These are phyloP conservation scores for Calypte anna DNA, from an alignment of 2,113 vertebrate genomes.

Conservation along the genomic window DNA sequence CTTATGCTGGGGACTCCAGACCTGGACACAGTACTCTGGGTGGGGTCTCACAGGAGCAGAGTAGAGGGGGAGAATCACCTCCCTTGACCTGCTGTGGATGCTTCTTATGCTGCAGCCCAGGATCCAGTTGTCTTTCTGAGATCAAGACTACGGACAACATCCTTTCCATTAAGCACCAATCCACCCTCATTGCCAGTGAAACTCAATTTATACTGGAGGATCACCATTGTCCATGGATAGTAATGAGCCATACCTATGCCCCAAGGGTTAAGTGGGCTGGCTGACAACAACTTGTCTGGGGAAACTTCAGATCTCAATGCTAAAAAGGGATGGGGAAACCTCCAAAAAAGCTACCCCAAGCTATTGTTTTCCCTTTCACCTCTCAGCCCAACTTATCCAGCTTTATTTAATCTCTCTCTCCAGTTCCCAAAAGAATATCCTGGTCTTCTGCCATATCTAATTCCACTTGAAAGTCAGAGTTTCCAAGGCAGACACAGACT, in stretches of 20 bases:
- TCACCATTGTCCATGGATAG: not conserved
- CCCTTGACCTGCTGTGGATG: no score
- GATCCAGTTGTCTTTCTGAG: no score
- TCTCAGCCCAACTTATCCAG: not conserved
- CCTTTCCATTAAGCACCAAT: not conserved
- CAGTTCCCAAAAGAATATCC: not conserved
- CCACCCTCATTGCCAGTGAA: not conserved
- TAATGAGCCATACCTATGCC: not conserved
- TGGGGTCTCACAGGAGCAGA: no score
- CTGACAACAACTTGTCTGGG: not conserved
- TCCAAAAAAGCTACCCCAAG: not conserved
- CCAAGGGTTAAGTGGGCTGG: not conserved
- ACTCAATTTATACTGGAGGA: not conserved
- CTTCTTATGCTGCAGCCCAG: no score
- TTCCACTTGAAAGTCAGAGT: not conserved
- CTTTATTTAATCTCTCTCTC: not conserved
- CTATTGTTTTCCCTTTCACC: not conserved
- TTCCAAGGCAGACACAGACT: not conserved
- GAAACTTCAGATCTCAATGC: not conserved
- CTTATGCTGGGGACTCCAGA: no score
- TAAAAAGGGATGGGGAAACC: not conserved
- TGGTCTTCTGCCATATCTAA: not conserved
- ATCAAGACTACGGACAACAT: not conserved
- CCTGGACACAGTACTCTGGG: no score
- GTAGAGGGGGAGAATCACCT: no score